Conservation (phyloP, 1,140 invertebrate species). For the Drosophila orena region DNA sequence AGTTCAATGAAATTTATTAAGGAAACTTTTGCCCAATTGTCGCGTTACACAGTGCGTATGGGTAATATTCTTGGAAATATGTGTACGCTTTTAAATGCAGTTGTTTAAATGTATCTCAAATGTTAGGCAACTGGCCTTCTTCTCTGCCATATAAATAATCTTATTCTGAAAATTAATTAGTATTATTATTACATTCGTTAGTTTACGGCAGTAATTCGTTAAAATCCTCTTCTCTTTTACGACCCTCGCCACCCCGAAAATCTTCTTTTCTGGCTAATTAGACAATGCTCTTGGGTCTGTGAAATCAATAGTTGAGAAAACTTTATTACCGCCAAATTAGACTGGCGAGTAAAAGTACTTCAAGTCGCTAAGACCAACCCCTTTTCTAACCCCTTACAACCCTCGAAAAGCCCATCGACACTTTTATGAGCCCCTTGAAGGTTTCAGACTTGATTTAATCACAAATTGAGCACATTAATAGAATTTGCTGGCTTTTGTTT, state of each 20-base stretch:
- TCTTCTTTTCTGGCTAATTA: constrained; percentile 55
- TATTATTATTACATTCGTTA: constrained; percentile 24
- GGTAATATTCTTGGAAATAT: constrained; percentile 2
- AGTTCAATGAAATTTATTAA: constrained; percentile 58
- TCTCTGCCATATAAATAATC: background rate
- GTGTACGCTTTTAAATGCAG: no score
- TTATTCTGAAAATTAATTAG: constrained; percentile 29
- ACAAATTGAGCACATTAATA: constrained; percentile 59
- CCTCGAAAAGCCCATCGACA: constrained; percentile 26
- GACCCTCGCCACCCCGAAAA: constrained; percentile 15
- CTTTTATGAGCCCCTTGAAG: constrained; percentile 37
- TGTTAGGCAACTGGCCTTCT: background rate
- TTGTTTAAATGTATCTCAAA: no score
- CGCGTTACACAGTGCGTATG: constrained; percentile 27
- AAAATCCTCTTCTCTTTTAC: constrained; percentile 26
- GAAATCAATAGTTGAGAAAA: constrained; percentile 59
- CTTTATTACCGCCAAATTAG: constrained; percentile 63
- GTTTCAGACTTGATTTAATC: constrained; percentile 53
- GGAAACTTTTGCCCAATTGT: constrained; percentile 12
- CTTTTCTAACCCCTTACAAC: constrained; percentile 17
- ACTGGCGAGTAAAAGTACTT: constrained; percentile 51
- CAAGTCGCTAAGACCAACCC: constrained; percentile 34
- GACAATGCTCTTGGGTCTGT: constrained; percentile 37
- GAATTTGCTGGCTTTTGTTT: constrained; percentile 50
- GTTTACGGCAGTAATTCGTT: constrained; percentile 19